Evolutionary conservation across 2,888 invertebrate species (phyloP).

Genomic region (Ellobium chinense): DNA sequence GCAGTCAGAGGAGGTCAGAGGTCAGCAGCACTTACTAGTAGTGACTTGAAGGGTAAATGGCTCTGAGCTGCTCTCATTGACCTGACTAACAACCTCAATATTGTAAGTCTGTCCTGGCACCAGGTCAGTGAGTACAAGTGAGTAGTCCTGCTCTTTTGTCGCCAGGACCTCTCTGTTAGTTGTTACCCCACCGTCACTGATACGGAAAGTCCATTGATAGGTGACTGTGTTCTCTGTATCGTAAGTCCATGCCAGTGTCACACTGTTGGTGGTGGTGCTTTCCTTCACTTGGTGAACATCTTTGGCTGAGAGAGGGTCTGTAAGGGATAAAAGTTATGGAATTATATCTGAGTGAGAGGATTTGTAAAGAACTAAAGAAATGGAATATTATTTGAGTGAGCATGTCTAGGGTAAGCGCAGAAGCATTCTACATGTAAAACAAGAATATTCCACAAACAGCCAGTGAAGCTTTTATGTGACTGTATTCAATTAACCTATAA

Average conservation of each 20-base stretch:
- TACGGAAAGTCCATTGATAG: slow-evolving; percentile 57
- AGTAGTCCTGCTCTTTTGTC: slow-evolving; percentile 45
- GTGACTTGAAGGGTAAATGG: slow-evolving; percentile 47
- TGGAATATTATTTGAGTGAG: too few relatives aligned
- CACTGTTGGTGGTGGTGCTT: slow-evolving; percentile 50
- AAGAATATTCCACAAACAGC: too few relatives aligned
- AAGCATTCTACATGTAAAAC: too few relatives aligned
- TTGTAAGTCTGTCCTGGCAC: slow-evolving; percentile 62
- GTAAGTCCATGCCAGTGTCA: slow-evolving; percentile 60
- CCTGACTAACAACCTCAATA: slow-evolving; percentile 55
- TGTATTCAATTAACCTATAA: too few relatives aligned
- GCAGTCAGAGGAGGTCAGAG: too few relatives aligned
- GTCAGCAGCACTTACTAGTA: slow-evolving; percentile 57
- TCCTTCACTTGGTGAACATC: slow-evolving; percentile 26
- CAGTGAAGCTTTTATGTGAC: too few relatives aligned
- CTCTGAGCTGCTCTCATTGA: slow-evolving; percentile 53
- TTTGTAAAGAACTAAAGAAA: too few relatives aligned
- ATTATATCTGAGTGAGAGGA: too few relatives aligned
- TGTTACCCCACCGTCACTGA: neutral
- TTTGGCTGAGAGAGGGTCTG: slow-evolving; percentile 61
- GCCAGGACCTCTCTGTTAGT: slow-evolving; percentile 22
- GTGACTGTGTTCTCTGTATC: slow-evolving; percentile 53
- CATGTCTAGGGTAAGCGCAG: too few relatives aligned
- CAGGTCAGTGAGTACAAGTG: slow-evolving; percentile 50
- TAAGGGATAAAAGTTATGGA: slow-evolving; percentile 14